These are phyloP conservation scores for Scelioninae gen. 2 DNA, from an alignment of 2,888 invertebrate species.

Conservation along the genomic window DNA sequence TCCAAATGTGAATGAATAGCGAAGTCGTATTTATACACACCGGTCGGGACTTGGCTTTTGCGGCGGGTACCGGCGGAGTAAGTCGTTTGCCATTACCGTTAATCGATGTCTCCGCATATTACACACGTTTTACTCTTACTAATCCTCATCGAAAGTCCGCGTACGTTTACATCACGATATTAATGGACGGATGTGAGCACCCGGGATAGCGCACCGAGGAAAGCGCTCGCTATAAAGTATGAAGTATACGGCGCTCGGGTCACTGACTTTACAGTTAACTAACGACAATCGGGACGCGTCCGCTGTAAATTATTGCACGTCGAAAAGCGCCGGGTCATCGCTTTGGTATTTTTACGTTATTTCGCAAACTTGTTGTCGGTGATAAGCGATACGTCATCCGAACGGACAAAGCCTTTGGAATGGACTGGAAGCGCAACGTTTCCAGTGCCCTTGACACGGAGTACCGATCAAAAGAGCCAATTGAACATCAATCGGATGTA, in stretches of 20 bases:
- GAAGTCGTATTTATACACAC: constrained; percentile 35
- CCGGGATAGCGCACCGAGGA: constrained; percentile 48
- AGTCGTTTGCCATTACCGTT: constrained; percentile 69
- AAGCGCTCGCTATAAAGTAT: constrained; percentile 57
- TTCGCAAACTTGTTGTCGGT: not conserved
- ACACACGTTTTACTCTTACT: constrained; percentile 68
- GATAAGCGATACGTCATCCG: not conserved
- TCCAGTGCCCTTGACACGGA: not conserved
- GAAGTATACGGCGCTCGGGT: constrained; percentile 54
- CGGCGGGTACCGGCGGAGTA: constrained; percentile 60
- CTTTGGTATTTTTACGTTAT: constrained; percentile 32
- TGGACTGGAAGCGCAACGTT: not conserved
- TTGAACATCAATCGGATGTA: not conserved
- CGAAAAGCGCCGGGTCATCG: constrained; percentile 49
- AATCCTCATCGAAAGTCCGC: constrained; percentile 62
- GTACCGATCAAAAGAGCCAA: not conserved
- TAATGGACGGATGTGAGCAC: constrained; percentile 55
- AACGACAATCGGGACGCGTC: constrained; percentile 52
- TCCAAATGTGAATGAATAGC: constrained; percentile 47
- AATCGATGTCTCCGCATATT: constrained; percentile 68
- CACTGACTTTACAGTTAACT: constrained; percentile 60
- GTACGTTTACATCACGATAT: constrained; percentile 53
- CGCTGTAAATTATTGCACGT: constrained; percentile 54
- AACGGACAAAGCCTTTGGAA: not conserved
- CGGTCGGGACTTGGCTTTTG: constrained; percentile 16